phyloP scores from a whole-genome alignment of 2,797 vertebrate species.

The Pelodytes ibericus region DNA sequence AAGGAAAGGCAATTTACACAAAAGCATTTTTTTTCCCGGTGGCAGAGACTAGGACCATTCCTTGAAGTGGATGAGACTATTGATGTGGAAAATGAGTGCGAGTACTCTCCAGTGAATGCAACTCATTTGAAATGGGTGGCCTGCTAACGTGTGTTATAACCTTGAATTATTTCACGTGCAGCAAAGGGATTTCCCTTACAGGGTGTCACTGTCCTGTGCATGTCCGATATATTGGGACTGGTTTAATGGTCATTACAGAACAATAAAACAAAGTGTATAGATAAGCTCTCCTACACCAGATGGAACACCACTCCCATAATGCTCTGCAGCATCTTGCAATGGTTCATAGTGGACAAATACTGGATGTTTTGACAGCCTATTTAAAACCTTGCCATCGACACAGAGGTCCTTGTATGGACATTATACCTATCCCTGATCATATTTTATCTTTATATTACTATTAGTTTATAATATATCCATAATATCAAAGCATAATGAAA shows the following conservation, averaged over 20 bases:
- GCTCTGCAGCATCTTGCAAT: neutral
- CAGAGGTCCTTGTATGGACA: no score
- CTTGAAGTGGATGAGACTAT: conserved; percentile 42
- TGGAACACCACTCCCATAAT: neutral
- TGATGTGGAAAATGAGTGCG: conserved; percentile 44
- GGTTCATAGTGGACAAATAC: no score
- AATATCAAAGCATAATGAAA: no score
- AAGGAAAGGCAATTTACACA: conserved; percentile 23
- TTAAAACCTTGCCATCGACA: no score
- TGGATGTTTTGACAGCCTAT: no score
- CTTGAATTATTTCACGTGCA: conserved; percentile 50
- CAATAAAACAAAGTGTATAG: neutral
- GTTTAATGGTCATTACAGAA: neutral
- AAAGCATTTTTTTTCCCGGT: conserved; percentile 26
- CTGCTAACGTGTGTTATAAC: conserved; percentile 48
- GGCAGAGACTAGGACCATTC: conserved; percentile 17
- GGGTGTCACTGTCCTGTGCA: neutral
- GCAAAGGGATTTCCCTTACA: neutral
- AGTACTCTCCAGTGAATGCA: conserved; percentile 44
- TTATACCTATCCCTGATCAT: no score
- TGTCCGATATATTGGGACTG: neutral
- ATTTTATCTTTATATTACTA: no score
- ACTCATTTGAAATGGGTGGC: conserved; percentile 49
- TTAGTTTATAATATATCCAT: no score
- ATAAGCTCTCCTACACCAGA: neutral